Conservation (phyloP, 1,140 invertebrate species). For the Zeugodacus cucurbitae region DNA sequence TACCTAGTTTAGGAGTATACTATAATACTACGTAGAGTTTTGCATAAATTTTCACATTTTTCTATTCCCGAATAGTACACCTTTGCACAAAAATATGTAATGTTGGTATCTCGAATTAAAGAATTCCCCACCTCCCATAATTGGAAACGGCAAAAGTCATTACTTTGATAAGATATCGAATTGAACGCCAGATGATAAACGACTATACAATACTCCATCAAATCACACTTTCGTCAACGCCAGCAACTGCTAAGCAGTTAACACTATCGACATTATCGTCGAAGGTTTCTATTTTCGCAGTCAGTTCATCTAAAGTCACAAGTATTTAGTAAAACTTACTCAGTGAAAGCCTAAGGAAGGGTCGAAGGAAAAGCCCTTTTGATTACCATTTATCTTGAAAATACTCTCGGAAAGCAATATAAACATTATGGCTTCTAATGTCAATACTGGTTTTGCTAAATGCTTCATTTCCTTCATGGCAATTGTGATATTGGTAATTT, state of each 20-base stretch:
- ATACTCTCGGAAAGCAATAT: neutral
- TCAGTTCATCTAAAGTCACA: constrained; percentile 4
- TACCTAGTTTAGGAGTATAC: neutral
- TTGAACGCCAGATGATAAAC: neutral
- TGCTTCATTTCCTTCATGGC: constrained; percentile 64
- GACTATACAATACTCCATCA: constrained; percentile 6
- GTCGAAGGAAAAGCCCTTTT: neutral
- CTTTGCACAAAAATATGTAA: neutral
- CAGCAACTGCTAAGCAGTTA: neutral
- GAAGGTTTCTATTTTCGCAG: neutral
- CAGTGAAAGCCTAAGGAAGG: neutral
- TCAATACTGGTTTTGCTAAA: constrained; percentile 60
- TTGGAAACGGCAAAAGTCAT: neutral
- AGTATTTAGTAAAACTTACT: neutral
- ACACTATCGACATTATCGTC: neutral
- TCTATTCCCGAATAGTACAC: neutral
- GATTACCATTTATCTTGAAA: neutral
- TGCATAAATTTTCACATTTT: neutral
- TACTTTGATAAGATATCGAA: constrained; percentile 25
- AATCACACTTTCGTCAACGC: constrained; percentile 13
- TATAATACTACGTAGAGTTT: neutral
- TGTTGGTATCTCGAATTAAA: neutral
- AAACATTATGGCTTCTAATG: constrained; percentile 40
- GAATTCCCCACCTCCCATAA: neutral
- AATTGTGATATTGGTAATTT: constrained; percentile 60